Conservation (phyloP, 2,797 vertebrate genomes). For the Rhadinocentrus ornatus region DNA sequence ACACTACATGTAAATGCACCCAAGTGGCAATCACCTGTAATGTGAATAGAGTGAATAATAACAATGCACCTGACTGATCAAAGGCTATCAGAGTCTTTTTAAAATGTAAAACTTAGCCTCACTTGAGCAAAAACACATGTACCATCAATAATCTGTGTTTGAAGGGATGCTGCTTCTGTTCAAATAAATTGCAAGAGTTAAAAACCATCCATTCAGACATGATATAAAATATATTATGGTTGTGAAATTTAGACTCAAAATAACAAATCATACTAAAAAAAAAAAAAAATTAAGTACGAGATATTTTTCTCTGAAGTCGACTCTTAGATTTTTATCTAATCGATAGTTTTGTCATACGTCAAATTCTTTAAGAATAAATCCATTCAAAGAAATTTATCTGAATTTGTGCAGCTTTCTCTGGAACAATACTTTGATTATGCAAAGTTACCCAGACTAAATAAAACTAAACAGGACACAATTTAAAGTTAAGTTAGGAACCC, state of each 20-base stretch:
- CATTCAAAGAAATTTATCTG: neutral
- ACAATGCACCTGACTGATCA: conserved; percentile 44
- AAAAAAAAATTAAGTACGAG: no score
- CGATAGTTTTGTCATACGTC: neutral
- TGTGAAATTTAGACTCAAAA: conserved; percentile 1
- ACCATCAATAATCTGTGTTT: conserved; percentile 15
- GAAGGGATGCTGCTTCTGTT: conserved; percentile 21
- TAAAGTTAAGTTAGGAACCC: no score
- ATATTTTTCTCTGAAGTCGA: no score
- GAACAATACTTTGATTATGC: neutral
- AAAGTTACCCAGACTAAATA: neutral
- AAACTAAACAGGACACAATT: neutral
- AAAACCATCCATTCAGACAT: neutral
- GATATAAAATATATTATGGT: neutral
- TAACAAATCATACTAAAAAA: neutral
- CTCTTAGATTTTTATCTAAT: no score
- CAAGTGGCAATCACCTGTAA: conserved; percentile 43
- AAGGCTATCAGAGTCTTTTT: conserved; percentile 30
- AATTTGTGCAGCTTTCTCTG: neutral
- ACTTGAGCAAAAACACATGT: conserved; percentile 11
- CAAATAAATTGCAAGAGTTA: neutral
- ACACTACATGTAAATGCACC: conserved; percentile 57
- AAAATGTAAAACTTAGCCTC: conserved; percentile 48
- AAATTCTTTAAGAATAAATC: no score
- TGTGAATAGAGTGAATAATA: conserved; percentile 39